Percentiles rank a stretch among this genome's conserved stretches.
These are phyloP conservation scores for Amazona vittata DNA, from an alignment of 2,113 vertebrate species.

Conservation along the genomic window DNA sequence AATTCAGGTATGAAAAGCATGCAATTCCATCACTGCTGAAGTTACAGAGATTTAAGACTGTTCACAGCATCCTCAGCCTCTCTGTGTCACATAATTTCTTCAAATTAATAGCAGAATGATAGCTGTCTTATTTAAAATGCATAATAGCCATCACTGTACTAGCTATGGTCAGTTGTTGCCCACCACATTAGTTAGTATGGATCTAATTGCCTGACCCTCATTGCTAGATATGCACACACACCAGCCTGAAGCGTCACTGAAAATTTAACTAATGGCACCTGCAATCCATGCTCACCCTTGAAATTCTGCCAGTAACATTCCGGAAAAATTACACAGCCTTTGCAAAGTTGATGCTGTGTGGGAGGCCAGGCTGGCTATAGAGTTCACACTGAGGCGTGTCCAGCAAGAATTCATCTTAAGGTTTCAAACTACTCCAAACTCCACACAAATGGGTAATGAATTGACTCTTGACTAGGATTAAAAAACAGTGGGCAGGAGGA, in stretches of 20 bases:
- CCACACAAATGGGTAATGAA: neutral
- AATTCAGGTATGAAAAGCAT: neutral
- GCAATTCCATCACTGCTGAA: neutral
- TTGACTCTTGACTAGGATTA: neutral
- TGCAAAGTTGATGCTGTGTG: neutral
- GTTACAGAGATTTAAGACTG: neutral
- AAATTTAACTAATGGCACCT: neutral
- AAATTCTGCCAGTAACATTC: neutral
- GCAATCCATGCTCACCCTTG: no score
- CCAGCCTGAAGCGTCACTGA: fast-evolving
- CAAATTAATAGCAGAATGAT: neutral
- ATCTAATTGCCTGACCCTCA: neutral
- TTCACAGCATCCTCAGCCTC: neutral
- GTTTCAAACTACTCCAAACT: neutral
- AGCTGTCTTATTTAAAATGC: neutral
- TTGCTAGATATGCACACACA: neutral
- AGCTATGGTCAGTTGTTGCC: fast-evolving
- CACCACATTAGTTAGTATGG: fast-evolving
- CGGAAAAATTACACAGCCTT: neutral
- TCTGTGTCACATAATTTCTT: neutral
- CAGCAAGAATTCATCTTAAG: neutral
- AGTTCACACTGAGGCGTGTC: neutral
- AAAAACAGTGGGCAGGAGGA: neutral
- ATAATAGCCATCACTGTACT: neutral
- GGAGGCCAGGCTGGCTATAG: neutral